These are phyloP conservation scores for Chinchilla lanigera DNA, from an alignment of 2,113 vertebrate genomes.

Conservation along the genomic window DNA sequence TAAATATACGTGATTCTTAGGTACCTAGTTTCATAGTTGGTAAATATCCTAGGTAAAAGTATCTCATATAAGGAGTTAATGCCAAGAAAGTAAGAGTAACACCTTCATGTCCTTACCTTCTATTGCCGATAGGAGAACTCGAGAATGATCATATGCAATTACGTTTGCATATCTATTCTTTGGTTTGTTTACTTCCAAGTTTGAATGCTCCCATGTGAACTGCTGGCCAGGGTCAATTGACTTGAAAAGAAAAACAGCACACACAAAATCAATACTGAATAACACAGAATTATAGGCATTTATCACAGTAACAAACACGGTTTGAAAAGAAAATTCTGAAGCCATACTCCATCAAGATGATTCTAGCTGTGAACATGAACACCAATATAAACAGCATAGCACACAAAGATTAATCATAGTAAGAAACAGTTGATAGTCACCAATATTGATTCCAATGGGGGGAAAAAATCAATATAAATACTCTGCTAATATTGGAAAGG, in stretches of 20 bases:
- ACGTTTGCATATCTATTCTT: constrained; percentile 99
- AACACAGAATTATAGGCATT: neutral
- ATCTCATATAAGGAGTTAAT: neutral
- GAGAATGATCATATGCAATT: constrained; percentile 98
- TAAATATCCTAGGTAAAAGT: neutral
- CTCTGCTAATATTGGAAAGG: constrained; percentile 48
- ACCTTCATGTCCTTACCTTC: constrained; percentile 90
- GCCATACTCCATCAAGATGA: constrained; percentile 53
- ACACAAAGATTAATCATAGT: constrained; percentile 44
- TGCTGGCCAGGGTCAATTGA: constrained; percentile 98
- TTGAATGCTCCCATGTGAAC: constrained; percentile 99
- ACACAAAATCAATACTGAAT: constrained; percentile 65
- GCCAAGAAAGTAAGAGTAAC: neutral
- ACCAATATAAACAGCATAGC: neutral
- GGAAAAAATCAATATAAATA: constrained; percentile 50
- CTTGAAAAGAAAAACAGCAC: constrained; percentile 87
- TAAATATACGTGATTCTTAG: neutral
- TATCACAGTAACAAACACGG: neutral
- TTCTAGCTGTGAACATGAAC: neutral
- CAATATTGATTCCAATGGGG: constrained; percentile 38
- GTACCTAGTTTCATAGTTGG: neutral
- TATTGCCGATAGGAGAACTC: constrained; percentile 96
- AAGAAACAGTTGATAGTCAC: constrained; percentile 40
- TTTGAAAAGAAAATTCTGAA: constrained; percentile 44
- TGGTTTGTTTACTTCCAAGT: constrained; percentile 99